Percentiles rank a stretch among this genome's conserved stretches.
These are phyloP conservation scores for Rhinoraja longicauda DNA, from an alignment of 2,797 vertebrate species.

Conservation along the genomic window DNA sequence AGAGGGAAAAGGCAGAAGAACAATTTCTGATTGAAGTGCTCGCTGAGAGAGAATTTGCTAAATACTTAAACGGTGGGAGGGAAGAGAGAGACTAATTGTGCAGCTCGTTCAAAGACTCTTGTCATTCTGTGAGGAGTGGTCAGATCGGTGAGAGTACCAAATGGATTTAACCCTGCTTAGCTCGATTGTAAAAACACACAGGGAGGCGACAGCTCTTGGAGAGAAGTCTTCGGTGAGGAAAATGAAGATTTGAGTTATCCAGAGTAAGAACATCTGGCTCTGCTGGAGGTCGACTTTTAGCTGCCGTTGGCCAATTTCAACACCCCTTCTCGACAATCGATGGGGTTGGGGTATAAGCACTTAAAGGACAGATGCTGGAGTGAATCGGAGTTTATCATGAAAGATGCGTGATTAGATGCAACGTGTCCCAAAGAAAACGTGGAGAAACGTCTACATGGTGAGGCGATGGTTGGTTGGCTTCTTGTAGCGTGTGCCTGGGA, in stretches of 20 bases:
- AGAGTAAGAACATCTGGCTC: background rate
- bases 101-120: background rate
- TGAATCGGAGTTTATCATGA: background rate
- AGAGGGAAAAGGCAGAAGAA: background rate
- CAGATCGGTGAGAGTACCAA: background rate
- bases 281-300: background rate
- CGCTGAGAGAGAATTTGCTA: background rate
- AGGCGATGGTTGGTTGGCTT: background rate
- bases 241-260: no score
- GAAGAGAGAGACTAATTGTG: background rate
- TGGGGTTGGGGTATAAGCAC: background rate
- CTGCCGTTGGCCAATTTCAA: background rate
- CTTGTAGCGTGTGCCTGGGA: background rate
- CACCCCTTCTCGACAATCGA: background rate
- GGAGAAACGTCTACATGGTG: background rate
- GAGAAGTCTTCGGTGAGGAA: background rate
- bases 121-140: background rate
- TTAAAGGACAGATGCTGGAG: background rate
- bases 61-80: background rate
- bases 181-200: background rate
- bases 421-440: background rate
- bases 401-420: background rate
- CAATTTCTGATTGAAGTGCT: background rate
- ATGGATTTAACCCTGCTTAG: background rate
- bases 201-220: background rate